Percentiles rank a stretch among this genome's conserved stretches.
phyloP scores from a whole-genome alignment of 2,888 invertebrate genomes.

The Muschampia staudingeri region DNA sequence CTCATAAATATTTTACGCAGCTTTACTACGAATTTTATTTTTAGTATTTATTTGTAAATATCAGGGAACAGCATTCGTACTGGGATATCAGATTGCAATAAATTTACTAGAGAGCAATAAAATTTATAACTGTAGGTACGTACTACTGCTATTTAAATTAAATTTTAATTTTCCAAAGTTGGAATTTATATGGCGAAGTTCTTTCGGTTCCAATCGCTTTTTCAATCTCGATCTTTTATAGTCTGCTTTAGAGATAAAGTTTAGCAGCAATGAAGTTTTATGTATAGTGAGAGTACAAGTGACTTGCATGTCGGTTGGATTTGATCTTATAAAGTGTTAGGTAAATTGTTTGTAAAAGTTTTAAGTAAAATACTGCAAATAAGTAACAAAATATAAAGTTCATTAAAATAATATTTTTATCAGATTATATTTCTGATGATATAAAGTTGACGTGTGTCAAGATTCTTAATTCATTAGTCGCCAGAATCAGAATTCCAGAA shows the following conservation, averaged over 20 bases:
- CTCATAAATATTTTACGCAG: slow-evolving; percentile 35
- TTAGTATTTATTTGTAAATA: slow-evolving; percentile 38
- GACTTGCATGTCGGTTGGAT: neutral
- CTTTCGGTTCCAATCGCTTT: slow-evolving; percentile 13
- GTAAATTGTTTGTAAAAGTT: too few species aligned
- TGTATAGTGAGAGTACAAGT: neutral
- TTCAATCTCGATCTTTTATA: slow-evolving; percentile 18
- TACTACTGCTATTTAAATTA: slow-evolving; percentile 23
- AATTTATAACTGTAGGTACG: slow-evolving; percentile 33
- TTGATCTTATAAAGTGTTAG: neutral
- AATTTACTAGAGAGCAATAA: slow-evolving; percentile 34
- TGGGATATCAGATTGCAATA: slow-evolving; percentile 49
- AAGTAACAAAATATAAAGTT: too few species aligned
- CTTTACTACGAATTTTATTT: neutral
- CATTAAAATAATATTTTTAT: too few species aligned
- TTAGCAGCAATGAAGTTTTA: slow-evolving; percentile 9
- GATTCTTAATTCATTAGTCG: too few species aligned
- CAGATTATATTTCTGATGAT: too few species aligned
- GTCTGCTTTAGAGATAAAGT: slow-evolving; percentile 13
- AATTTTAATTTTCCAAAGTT: slow-evolving; percentile 47
- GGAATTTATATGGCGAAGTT: slow-evolving; percentile 41
- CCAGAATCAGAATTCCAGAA: too few species aligned
- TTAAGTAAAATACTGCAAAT: too few species aligned
- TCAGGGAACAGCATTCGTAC: slow-evolving; percentile 34
- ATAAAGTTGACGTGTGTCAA: too few species aligned